A percentile compares a stretch with the other conserved stretches of the same genome.
phyloP scores from a whole-genome alignment of 2,797 vertebrate genomes.

The Sebastes diaconus region DNA sequence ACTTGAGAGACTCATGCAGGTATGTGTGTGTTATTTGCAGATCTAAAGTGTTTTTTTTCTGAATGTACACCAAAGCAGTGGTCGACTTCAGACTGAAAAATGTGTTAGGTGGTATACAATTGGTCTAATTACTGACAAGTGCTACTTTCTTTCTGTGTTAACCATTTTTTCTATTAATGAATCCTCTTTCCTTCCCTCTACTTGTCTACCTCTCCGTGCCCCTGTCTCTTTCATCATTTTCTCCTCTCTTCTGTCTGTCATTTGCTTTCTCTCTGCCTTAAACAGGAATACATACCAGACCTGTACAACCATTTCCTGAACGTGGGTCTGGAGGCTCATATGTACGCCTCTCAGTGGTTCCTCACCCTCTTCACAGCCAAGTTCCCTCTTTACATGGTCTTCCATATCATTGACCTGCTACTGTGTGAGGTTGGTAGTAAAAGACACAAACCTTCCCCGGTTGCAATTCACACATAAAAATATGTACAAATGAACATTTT shows the following conservation, averaged over 20 bases:
- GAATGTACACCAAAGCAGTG: not conserved
- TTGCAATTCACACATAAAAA: not conserved
- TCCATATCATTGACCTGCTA: slow-evolving; percentile 99
- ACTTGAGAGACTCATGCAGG: slow-evolving; percentile 98
- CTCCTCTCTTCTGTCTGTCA: not conserved
- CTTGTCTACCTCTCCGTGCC: not conserved
- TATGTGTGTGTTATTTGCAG: slow-evolving; percentile 52
- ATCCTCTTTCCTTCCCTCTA: not conserved
- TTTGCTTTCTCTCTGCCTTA: not conserved
- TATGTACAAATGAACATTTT: not conserved
- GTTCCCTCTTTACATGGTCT: slow-evolving; percentile 99
- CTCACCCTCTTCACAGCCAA: slow-evolving; percentile 99
- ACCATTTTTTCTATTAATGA: not conserved
- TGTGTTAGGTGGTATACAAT: not conserved
- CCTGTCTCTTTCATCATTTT: not conserved
- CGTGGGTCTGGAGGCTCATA: slow-evolving; percentile 97
- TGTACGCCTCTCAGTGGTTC: slow-evolving; percentile 99
- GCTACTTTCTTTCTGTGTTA: not conserved
- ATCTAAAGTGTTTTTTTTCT: not conserved
- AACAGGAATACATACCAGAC: slow-evolving; percentile 95
- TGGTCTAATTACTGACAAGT: not conserved
- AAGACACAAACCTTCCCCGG: not conserved
- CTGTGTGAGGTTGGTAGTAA: slow-evolving; percentile 90
- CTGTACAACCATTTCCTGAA: slow-evolving; percentile 97
- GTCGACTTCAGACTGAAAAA: not conserved